phyloP scores from a whole-genome alignment of 2,113 vertebrate genomes.

The Pyxicephalus adspersus region DNA sequence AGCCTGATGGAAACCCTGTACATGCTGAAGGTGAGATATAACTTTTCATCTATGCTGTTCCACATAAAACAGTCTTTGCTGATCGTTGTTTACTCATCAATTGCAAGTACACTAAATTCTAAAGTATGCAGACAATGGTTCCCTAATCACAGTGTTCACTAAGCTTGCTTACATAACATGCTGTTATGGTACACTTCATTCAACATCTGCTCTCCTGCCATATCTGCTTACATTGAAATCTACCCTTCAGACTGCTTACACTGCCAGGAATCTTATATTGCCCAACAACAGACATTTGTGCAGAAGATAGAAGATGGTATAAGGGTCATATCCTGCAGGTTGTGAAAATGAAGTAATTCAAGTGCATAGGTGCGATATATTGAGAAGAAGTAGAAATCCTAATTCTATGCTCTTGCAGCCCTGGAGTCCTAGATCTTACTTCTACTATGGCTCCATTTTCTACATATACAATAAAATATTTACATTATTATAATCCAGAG shows the following conservation, averaged over 20 bases:
- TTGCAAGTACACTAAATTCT: background rate
- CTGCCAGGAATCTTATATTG: background rate
- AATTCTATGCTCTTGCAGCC: no score
- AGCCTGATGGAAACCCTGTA: slow-evolving; percentile 92
- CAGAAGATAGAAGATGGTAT: no score
- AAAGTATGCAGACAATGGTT: background rate
- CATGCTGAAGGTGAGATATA: slow-evolving; percentile 84
- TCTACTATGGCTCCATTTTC: no score
- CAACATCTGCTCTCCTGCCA: background rate
- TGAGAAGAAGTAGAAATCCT: no score
- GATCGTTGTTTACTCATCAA: slow-evolving; percentile 1
- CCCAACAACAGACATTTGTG: no score
- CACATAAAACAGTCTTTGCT: background rate
- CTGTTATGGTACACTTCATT: background rate
- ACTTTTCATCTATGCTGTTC: background rate
- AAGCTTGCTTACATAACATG: slow-evolving; percentile 2
- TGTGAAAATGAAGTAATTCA: no score
- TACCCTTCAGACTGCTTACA: background rate
- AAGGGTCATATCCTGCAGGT: no score
- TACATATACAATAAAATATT: no score
- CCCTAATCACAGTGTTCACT: background rate
- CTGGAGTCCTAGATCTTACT: no score
- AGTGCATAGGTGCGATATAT: no score
- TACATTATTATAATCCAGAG: no score
- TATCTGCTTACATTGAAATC: background rate